phyloP scores from a whole-genome alignment of 2,113 vertebrate genomes.

The Origma solitaria region DNA sequence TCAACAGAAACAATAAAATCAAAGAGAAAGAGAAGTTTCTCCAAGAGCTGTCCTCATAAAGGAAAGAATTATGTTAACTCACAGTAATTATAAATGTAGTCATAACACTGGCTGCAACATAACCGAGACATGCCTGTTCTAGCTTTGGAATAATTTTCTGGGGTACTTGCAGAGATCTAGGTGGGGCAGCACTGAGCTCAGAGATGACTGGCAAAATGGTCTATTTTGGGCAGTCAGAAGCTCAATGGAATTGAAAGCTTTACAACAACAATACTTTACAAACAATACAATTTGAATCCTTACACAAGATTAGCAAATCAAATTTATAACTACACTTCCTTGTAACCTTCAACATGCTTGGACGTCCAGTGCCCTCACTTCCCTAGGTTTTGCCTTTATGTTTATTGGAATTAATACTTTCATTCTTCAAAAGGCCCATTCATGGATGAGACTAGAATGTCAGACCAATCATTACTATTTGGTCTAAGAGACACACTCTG shows the following conservation, averaged over 20 bases:
- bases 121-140: slow-evolving; percentile 26
- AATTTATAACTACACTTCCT: not conserved
- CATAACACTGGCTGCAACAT: slow-evolving; percentile 31
- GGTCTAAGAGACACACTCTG: not conserved
- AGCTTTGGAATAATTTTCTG: not conserved
- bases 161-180: not conserved
- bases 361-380: not conserved
- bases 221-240: not conserved
- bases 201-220: not conserved
- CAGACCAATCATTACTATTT: not conserved
- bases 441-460: not conserved
- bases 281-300: not conserved
- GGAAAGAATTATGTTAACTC: slow-evolving; percentile 45
- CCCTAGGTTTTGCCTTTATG: not conserved
- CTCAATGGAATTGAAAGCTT: not conserved
- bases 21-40: not conserved
- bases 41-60: slow-evolving; percentile 34
- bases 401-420: not conserved
- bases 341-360: not conserved
- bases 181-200: not conserved
- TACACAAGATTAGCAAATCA: not conserved
- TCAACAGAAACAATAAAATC: slow-evolving; percentile 34
- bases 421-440: not conserved
- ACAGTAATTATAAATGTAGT: slow-evolving; percentile 47
- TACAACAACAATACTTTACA: not conserved